phyloP scores from a whole-genome alignment of 2,888 invertebrate genomes.

The Bugulina stolonifera region DNA sequence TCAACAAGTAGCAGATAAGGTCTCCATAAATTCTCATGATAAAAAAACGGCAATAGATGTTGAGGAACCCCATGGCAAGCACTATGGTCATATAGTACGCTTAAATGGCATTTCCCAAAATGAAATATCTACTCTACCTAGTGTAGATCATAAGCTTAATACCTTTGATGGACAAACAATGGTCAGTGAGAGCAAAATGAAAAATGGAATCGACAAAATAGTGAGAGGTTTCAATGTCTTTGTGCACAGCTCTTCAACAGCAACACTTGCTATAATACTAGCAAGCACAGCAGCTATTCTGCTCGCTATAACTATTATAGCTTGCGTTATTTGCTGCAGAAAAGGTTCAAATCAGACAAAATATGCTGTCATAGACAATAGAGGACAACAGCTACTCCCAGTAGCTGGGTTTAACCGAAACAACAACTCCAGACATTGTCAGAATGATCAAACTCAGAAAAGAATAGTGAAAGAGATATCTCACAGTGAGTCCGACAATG shows the following conservation, averaged over 20 bases:
- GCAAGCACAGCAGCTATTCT: not conserved
- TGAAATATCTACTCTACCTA: not conserved
- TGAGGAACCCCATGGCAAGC: not conserved
- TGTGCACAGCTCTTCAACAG: not conserved
- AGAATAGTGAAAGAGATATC: not conserved
- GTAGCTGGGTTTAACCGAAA: not conserved
- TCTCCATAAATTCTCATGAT: too few species aligned
- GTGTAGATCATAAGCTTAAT: not conserved
- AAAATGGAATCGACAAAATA: not conserved
- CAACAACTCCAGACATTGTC: not conserved
- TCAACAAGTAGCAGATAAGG: not conserved
- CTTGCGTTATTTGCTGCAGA: not conserved
- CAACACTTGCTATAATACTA: not conserved
- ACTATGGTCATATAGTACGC: not conserved
- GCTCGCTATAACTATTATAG: not conserved
- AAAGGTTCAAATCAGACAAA: not conserved
- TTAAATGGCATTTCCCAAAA: too few species aligned
- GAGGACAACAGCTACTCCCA: not conserved
- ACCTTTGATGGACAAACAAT: not conserved
- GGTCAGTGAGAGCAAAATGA: not conserved
- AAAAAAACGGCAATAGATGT: not conserved
- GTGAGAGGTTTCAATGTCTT: not conserved
- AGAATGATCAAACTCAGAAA: not conserved
- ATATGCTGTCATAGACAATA: constrained; percentile 9
- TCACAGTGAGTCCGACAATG: too few species aligned